Evolutionary conservation across 2,888 invertebrate genomes (phyloP), one percentile per base, ranked within the genome.

Genomic region (Sylvicola cinctus): DNA sequence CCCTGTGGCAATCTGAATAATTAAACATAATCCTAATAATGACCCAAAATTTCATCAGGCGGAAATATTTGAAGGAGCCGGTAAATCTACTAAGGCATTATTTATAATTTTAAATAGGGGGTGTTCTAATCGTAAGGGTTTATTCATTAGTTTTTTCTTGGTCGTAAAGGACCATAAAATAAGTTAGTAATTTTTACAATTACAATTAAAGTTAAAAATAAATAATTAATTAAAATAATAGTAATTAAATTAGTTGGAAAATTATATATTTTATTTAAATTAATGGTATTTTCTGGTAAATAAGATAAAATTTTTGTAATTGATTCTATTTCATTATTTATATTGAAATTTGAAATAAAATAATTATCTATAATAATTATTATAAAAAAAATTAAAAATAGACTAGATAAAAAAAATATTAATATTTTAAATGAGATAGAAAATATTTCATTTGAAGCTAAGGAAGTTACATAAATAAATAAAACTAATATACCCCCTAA

Each of bases 41-140:
- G 72, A 74, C 5, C 72, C 74, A 60, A 74, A 73, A 55, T 76
- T 75, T 70, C 75, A 76, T 63, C 65, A 63, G 25, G 54, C 41
- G 29, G 66, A 66, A 51, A 74, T 70, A 60, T 70, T 72, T 16
- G 62, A 55, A 0, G 72, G 71, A 0, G 67, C 52, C 0, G 72
- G 73, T 44, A 73, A 42, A 45, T 67, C 65, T 49, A 71, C 57
- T 55, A 73, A 45, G 1, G 70, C 63, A 31, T 54, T 60, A 52
- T 69, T 68, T 42, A 66, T 54, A 51, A 69, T 68, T 64, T 67
- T 67, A 39, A 68, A 42, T 45, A 66, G 43, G 0, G 65, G 62
- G 2, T 61, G 57, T 31, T 47, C 56, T 48, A 51, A 55, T 52
- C 63, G 61, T 44, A 64, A 42, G 31, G 57, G 52, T 49, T 48